phyloP scores from a whole-genome alignment of 2,797 vertebrate genomes.

The Orestias chungarensis region DNA sequence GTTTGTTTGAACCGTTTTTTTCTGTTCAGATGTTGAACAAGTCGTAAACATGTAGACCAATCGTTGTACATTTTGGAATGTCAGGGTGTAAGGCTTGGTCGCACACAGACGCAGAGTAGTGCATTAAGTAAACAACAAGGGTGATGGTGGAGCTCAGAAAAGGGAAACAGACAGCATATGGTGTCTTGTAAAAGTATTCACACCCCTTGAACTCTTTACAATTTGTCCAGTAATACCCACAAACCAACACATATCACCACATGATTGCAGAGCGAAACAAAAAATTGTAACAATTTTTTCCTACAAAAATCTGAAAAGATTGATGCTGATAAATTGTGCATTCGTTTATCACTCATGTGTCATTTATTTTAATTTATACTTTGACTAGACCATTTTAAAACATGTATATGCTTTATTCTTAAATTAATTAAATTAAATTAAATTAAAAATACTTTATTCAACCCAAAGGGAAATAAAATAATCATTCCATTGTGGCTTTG shows the following conservation, averaged over 20 bases:
- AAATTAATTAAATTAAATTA: no score
- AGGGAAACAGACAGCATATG: constrained; percentile 55
- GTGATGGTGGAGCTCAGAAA: constrained; percentile 35
- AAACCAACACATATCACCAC: neutral
- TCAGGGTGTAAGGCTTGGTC: constrained; percentile 39
- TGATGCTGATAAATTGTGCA: no score
- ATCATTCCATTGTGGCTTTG: neutral
- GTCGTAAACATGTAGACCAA: constrained; percentile 44
- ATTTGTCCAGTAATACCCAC: neutral
- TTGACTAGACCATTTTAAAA: neutral
- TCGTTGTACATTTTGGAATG: constrained; percentile 54
- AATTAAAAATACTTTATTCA: no score
- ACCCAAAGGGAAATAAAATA: no score
- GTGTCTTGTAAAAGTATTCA: constrained; percentile 38
- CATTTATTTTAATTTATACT: neutral
- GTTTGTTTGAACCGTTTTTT: constrained; percentile 38
- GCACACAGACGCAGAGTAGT: constrained; percentile 47
- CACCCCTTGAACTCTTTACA: neutral
- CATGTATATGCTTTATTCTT: neutral
- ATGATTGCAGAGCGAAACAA: neutral
- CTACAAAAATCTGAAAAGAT: neutral
- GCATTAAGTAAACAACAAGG: constrained; percentile 29
- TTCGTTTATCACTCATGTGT: neutral
- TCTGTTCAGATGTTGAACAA: constrained; percentile 40
- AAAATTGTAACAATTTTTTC: neutral